Evolutionary conservation across 2,797 vertebrate species (phyloP).

Genomic region (Falco rusticolus): DNA sequence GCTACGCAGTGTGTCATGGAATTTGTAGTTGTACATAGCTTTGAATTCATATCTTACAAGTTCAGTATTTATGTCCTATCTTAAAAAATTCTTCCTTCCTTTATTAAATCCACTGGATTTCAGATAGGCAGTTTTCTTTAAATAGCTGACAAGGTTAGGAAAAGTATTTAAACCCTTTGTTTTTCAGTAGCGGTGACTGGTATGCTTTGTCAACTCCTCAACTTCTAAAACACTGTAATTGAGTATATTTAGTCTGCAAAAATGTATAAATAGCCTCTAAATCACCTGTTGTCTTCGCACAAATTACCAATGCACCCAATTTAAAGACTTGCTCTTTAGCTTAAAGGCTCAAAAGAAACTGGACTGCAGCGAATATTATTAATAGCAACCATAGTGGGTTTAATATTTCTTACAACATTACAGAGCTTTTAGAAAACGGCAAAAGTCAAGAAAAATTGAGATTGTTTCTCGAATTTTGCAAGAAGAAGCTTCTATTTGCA

Average conservation of each 20-base stretch:
- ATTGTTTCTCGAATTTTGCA: conserved; percentile 81
- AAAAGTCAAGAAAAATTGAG: conserved; percentile 81
- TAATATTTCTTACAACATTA: neutral
- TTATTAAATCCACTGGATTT: neutral
- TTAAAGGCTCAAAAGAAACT: neutral
- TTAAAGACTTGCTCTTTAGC: neutral
- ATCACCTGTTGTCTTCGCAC: neutral
- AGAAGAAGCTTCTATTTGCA: conserved; percentile 76
- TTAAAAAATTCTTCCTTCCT: neutral
- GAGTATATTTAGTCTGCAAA: neutral
- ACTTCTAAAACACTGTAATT: neutral
- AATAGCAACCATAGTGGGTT: neutral
- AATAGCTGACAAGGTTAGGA: neutral
- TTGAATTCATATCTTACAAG: neutral
- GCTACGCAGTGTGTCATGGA: neutral
- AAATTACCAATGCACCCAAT: neutral
- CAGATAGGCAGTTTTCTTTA: neutral
- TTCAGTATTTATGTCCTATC: neutral
- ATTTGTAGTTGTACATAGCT: neutral
- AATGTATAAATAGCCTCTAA: neutral
- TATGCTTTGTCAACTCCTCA: neutral
- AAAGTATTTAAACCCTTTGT: neutral
- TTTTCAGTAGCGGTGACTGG: neutral
- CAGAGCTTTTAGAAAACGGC: conserved; percentile 83
- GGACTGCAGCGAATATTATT: neutral